Base-by-base conservation (phyloP, 2,888 invertebrate genomes). In the Orthonychiurus folsomi region DNA sequence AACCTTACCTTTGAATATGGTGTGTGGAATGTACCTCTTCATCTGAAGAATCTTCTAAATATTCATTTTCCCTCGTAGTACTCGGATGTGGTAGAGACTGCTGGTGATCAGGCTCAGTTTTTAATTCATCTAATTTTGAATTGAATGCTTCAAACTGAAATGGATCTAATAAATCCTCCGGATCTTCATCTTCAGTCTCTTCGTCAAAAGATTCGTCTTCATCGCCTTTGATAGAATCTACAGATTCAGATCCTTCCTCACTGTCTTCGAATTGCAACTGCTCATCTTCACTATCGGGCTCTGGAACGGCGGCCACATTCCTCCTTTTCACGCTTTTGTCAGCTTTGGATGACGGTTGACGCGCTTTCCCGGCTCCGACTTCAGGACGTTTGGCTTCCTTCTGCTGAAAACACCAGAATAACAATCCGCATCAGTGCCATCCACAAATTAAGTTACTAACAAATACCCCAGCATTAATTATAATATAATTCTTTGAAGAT, bases 31-130 rank as follows among this genome's bases (percentile, higher is more conserved):
- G n/a, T 72, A 80, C 80, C 79, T 95, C 94, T 78, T 95, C 94
- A 77, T 95, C 95, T 0, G 94, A 94, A 9, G 91, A 88, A 78
- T 94, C 94, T 25, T 86, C 82, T 2, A 83, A 83, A 69, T 84
- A 86, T 74, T 93, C 92, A 77, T 92, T 20, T 52, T 86, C 82
- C 79, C 63, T 62, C 55, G 62, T 64, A 25, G 20, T 55, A 61
- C n/a, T 23, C 12, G 57, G 27, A 26, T 56, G 21, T 58, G 59
- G 3, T 18, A n/a, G 55, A 21, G 50, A 50, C 56, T 67, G 21
- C 54, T 20, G 53, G 18, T 62, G 55, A 57, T 23, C 48, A 60
- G 9, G n/a, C 52, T 23, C 52, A 3, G 12, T 20, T 20, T 20
- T 27, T 23, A 24, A 28, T 1, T 63, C 53, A 23, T 60, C 56